Base-by-base conservation (phyloP, 1,140 invertebrate species). In the Laodelphax striatellus region DNA sequence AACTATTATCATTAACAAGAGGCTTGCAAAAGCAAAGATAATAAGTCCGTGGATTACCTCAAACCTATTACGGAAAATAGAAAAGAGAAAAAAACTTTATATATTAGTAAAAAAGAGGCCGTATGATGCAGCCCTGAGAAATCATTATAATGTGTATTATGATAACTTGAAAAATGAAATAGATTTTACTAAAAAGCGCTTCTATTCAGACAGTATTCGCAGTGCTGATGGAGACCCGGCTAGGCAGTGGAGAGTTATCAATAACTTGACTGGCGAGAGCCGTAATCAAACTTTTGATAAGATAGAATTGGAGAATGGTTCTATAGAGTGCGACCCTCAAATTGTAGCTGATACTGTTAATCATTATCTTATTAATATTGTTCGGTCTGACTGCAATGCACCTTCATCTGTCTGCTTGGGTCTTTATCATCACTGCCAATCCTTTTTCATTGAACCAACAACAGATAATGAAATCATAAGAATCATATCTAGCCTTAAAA, bases 391-490 rank as follows among this genome's bases (percentile, higher is more conserved):
- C 11, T 8, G 43, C 10, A 22, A 58, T n/a, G 1, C 14, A 46
- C 24, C 43, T 16, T 42, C n/a, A 9, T 5, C 24, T 22, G 19
- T 10, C 21, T 31, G 11, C 17, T 8, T 44, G 5, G 14, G 31
- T 41, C 55, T 38, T 42, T 28, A 56, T 42, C 55, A 16, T 2
- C 55, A 41, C 9, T 21, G 16, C 50, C 13, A 17, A 22, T 19
- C 31, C 38, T 58, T 58, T 24, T 58, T 58, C 43, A 21, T 58
- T 4, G 57, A 16, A 44, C 57, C 57, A 17, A 58, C 57, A 42
- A 46, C 38, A 21, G 41, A 46, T 21, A 34, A 21, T 44, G 43
- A 58, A 50, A 46, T 58, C 14, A 22, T 58, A 9, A 46, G 24
- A 22, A 22, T 24, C 13, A 42, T 58, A 9, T 28, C 43, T 16